These are phyloP conservation scores for Ptychadena robeensis DNA, from an alignment of 2,797 vertebrate species.

Conservation along the genomic window DNA sequence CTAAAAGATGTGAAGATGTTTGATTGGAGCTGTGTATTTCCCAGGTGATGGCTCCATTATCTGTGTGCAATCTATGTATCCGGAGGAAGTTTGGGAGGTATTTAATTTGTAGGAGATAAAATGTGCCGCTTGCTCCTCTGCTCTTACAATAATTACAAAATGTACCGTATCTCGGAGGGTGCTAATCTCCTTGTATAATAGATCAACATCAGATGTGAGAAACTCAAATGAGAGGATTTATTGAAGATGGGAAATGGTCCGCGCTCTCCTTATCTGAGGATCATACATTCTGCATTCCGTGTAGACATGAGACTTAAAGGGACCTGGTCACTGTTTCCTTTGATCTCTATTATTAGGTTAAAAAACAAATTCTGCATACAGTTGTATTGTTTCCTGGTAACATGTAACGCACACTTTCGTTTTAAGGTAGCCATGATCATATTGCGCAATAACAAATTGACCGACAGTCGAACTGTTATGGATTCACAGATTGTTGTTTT, in stretches of 20 bases:
- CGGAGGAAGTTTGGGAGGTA: neutral
- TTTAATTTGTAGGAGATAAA: neutral
- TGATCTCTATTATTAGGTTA: neutral
- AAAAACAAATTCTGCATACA: too few relatives aligned
- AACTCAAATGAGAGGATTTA: constrained; percentile 7
- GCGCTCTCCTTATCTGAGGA: constrained; percentile 4
- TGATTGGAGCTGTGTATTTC: neutral
- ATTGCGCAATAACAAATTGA: too few relatives aligned
- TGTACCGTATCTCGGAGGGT: neutral
- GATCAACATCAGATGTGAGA: constrained; percentile 1
- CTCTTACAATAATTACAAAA: constrained; percentile 13
- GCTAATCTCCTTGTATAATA: constrained; percentile 10
- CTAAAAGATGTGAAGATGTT: neutral
- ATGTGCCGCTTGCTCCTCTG: neutral
- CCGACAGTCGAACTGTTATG: too few relatives aligned
- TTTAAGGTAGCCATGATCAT: too few relatives aligned
- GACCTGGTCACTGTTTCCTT: neutral
- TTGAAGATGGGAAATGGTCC: constrained; percentile 4
- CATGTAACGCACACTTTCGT: too few relatives aligned
- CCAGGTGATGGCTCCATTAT: constrained; percentile 12
- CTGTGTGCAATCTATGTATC: constrained; percentile 9
- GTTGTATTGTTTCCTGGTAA: too few relatives aligned
- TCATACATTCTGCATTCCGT: neutral
- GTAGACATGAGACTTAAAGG: neutral
- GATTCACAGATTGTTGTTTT: too few relatives aligned